Conservation (phyloP, 2,888 invertebrate genomes). For the Chironomus riparius region DNA sequence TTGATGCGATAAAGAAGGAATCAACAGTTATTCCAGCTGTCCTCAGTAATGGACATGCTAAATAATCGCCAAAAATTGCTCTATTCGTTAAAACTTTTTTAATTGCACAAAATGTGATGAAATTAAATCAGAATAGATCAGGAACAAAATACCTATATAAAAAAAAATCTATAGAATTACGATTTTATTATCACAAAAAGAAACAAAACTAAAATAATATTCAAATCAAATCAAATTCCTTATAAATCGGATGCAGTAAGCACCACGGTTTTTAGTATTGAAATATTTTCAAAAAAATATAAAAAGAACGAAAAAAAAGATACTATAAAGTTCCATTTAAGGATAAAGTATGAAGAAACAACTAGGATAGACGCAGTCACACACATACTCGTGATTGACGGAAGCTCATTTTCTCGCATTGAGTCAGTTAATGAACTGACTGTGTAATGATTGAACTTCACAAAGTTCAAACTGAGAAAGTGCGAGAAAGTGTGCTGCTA, state of each 20-base stretch:
- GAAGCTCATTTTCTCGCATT: too few species aligned
- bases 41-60: slow-evolving; percentile 43
- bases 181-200: background rate
- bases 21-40: slow-evolving; percentile 42
- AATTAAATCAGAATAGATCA: background rate
- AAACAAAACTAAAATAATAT: background rate
- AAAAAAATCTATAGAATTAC: background rate
- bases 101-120: background rate
- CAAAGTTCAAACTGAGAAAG: too few species aligned
- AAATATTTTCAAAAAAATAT: background rate
- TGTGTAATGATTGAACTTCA: too few species aligned
- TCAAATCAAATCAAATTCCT: background rate
- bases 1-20: slow-evolving; percentile 42
- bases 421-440: too few species aligned
- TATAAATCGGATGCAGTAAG: background rate
- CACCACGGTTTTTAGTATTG: background rate
- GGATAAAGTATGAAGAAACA: too few species aligned
- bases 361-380: too few species aligned
- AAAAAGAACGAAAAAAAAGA: background rate
- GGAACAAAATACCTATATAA: background rate
- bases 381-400: too few species aligned
- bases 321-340: too few species aligned
- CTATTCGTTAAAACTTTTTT: background rate
- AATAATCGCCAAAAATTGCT: slow-evolving; percentile 32
- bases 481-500: too few species aligned